Conservation (phyloP, 2,797 vertebrate genomes). For the Pipistrellus nathusii region DNA sequence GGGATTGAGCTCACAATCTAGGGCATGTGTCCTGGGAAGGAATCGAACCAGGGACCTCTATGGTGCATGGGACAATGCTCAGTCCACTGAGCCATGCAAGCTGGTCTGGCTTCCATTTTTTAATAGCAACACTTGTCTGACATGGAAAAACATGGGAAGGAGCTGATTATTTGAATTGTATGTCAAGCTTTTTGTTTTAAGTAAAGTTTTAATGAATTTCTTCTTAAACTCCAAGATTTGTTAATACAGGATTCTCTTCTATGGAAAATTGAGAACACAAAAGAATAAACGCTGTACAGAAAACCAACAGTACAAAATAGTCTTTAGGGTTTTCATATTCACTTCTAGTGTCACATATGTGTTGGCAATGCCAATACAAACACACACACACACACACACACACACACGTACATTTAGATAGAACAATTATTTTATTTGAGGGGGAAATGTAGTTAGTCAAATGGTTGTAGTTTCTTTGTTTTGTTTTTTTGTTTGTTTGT, state of each 20-base stretch:
- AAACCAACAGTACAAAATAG: slow-evolving; percentile 8
- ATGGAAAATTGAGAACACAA: slow-evolving; percentile 1
- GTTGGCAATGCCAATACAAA: background rate
- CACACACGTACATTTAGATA: background rate
- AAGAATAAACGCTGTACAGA: background rate
- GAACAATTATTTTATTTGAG: background rate
- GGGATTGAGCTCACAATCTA: too few species aligned
- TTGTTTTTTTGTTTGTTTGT: too few species aligned
- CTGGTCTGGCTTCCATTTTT: background rate
- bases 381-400: background rate
- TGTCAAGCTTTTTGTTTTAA: slow-evolving; percentile 31
- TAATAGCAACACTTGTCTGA: slow-evolving; percentile 20
- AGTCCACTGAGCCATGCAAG: too few species aligned
- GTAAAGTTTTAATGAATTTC: slow-evolving; percentile 24
- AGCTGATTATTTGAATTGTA: background rate
- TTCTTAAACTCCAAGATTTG: background rate
- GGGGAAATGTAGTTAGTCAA: background rate
- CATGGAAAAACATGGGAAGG: background rate
- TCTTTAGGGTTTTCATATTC: slow-evolving; percentile 5
- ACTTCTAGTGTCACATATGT: background rate
- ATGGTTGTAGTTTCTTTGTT: background rate
- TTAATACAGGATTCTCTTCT: slow-evolving; percentile 24
- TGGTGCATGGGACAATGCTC: too few species aligned
- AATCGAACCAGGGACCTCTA: too few species aligned
- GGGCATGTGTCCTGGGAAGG: too few species aligned